These are phyloP conservation scores for Zhengitettix transpicula DNA, from an alignment of 2,888 invertebrate species.

Conservation along the genomic window DNA sequence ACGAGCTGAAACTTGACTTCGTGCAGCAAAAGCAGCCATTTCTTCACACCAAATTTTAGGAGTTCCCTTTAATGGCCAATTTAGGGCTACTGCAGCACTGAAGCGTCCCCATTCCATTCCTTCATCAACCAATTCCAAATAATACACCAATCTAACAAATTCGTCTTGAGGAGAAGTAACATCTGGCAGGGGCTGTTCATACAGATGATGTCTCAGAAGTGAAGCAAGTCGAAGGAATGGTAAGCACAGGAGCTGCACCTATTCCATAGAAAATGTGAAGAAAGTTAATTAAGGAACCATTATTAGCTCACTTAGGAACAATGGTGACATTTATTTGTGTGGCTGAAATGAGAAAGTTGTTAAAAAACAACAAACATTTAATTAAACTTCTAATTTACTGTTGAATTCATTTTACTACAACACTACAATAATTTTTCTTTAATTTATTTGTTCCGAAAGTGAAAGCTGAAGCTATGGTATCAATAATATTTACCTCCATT, in stretches of 20 bases:
- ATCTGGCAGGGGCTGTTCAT: constrained; percentile 22
- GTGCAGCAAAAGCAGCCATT: constrained; percentile 34
- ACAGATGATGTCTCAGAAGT: constrained; percentile 59
- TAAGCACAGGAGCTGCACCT: constrained; percentile 63
- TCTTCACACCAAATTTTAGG: constrained; percentile 53
- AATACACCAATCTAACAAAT: constrained; percentile 61
- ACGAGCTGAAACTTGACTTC: constrained; percentile 41
- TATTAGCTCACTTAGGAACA: too few relatives aligned
- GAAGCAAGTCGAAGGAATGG: constrained; percentile 75
- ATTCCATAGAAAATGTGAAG: too few relatives aligned
- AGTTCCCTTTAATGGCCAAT: constrained; percentile 19
- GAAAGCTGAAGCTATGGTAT: too few relatives aligned
- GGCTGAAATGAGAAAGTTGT: too few relatives aligned
- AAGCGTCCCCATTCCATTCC: constrained; percentile 48
- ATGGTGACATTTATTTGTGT: too few relatives aligned
- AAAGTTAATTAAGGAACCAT: too few relatives aligned
- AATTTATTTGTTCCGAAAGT: too few relatives aligned
- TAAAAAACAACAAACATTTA: too few relatives aligned
- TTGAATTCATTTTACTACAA: too few relatives aligned
- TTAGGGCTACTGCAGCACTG: constrained; percentile 34
- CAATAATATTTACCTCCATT: too few relatives aligned
- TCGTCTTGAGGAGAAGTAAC: constrained; percentile 38
- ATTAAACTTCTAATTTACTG: too few relatives aligned
- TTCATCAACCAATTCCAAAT: constrained; percentile 55
- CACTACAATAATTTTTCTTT: too few relatives aligned